Evolutionary conservation across 1,140 invertebrate genomes (phyloP), one percentile per base, ranked within the genome.

Genomic region (Dendroctonus ponderosae): DNA sequence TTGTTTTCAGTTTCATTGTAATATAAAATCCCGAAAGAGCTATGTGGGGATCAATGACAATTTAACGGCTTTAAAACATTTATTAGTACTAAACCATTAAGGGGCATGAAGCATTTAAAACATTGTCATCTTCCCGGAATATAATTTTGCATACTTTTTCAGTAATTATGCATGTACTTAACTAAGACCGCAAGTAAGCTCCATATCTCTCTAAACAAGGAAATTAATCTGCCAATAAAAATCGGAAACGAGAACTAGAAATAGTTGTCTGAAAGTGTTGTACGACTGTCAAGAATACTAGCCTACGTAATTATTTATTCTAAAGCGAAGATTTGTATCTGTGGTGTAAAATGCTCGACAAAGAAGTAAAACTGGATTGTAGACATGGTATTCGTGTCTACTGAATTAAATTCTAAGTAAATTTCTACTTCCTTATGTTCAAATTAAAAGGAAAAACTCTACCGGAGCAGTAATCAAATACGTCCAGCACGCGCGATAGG

Each of bases 291-390:
- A 67, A 61, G 57, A 61, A 46, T 61, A 49, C 65, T 44, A 67
- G 57, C 65, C 49, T 14, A 60, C 42, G 65, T 67, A 67, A 67
- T 67, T 67, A 67, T 67, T 67, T 67, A 67, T 67, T 61, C 58
- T 58, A n/a, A 50, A 26, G 52, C 58, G 26, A 61, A 67, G 65
- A 67, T 67, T 67, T 67, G 65, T 67, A 67, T 67, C 65, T 67
- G 7, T 44, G 64, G 65, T 67, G 65, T 67, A 67, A 67, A 67
- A 67, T 67, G 65, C 39, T 67, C 65, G 65, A 61, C 65, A 56
- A 67, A 67, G 65, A 67, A 59, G 65, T 67, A 67, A 67, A 67
- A 67, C 65, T 67, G 65, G 65, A 67, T 61, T 67, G 57, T 67
- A 67, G 65, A 67, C 65, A 67, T 54, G 65, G 48, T 67, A 67